A percentile compares a stretch with the other conserved stretches of the same genome.
phyloP scores from a whole-genome alignment of 2,113 vertebrate species.

The Pavo muticus region DNA sequence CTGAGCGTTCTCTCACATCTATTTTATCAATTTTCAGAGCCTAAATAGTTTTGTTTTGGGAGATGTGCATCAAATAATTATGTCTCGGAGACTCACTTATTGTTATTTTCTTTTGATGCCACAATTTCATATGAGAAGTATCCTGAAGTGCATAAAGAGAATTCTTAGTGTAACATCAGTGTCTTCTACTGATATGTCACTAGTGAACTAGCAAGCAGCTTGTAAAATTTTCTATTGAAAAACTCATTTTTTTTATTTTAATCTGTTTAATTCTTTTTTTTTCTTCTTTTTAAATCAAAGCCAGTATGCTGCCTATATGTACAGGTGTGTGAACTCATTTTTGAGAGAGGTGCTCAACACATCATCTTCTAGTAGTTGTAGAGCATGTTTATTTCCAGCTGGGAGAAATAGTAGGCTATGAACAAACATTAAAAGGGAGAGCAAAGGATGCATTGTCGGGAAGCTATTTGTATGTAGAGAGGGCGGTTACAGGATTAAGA shows the following conservation, averaged over 20 bases:
- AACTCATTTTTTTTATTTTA: not conserved
- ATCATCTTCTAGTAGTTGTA: not conserved
- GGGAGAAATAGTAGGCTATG: constrained; percentile 20
- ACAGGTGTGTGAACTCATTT: not conserved
- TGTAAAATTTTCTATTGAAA: not conserved
- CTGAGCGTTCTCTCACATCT: not conserved
- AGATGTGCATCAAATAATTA: not conserved
- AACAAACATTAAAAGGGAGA: not conserved
- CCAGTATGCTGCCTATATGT: not conserved
- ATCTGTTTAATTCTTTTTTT: not conserved
- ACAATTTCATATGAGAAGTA: not conserved
- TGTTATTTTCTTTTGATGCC: not conserved
- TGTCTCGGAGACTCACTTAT: not conserved
- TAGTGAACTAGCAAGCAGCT: not conserved
- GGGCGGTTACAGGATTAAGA: not conserved
- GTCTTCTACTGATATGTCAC: not conserved
- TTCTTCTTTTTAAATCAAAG: not conserved
- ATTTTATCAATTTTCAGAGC: not conserved
- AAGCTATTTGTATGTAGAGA: not conserved
- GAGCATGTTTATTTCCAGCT: constrained; percentile 31
- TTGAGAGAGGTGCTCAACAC: not conserved
- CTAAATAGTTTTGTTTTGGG: not conserved
- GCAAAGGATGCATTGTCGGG: not conserved
- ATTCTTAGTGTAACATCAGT: not conserved
- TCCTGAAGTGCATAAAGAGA: not conserved